phyloP scores from a whole-genome alignment of 2,888 invertebrate genomes.

The Rugalucina vietnamica region DNA sequence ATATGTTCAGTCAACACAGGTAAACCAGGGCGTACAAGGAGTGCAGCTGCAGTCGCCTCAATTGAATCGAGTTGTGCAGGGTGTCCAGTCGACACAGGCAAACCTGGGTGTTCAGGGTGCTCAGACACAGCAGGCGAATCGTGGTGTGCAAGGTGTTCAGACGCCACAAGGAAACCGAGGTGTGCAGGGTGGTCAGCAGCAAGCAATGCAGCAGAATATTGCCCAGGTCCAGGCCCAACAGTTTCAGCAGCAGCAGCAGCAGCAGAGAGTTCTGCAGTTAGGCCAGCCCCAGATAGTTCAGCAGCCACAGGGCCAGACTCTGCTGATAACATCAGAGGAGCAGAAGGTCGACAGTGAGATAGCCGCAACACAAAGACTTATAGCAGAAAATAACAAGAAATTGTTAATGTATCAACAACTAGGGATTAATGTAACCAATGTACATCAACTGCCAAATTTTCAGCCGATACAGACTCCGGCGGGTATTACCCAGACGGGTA shows the following conservation, averaged over 20 bases:
- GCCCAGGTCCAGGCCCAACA: neutral
- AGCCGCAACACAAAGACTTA: neutral
- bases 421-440: neutral
- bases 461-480: neutral
- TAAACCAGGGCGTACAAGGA: no score
- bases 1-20: neutral
- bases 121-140: neutral
- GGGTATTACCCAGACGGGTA: neutral
- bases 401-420: neutral
- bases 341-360: neutral
- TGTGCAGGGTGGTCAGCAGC: no score
- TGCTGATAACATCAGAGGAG: neutral
- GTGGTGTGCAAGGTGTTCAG: neutral
- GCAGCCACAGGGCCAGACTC: neutral
- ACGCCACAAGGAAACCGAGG: neutral
- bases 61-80: no score
- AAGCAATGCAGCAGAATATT: neutral
- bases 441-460: neutral
- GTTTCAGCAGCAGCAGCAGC: neutral
- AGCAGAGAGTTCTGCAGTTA: neutral
- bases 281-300: neutral
- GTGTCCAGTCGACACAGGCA: neutral
- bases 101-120: no score
- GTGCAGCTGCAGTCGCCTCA: neutral
- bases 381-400: constrained; percentile 25